Evolutionary conservation across 1,140 invertebrate genomes (phyloP).

Genomic region (Apis laboriosa): DNA sequence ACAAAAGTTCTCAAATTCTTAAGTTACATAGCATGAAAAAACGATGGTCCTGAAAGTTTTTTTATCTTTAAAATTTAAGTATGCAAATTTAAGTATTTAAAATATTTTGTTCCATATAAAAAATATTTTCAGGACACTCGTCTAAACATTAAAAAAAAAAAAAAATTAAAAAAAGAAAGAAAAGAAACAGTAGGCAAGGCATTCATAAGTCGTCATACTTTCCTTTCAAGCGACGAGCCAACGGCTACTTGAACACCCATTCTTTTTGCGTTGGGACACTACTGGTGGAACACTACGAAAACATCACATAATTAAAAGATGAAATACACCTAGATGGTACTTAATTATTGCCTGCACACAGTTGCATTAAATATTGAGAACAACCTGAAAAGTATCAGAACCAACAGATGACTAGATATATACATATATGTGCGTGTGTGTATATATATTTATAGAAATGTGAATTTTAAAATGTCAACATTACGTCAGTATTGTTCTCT

Average conservation of each 20-base stretch:
- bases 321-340: constrained; percentile 66
- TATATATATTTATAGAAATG: constrained; percentile 32
- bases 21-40: constrained; percentile 50
- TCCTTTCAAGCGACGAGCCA: constrained; percentile 79
- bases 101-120: constrained; percentile 19
- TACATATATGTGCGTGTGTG: not conserved
- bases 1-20: constrained; percentile 31
- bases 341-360: constrained; percentile 56
- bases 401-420: constrained; percentile 51
- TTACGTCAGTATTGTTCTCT: constrained; percentile 52
- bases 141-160: constrained; percentile 50
- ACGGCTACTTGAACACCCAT: constrained; percentile 78
- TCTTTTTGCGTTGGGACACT: constrained; percentile 78
- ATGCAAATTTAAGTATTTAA: not conserved
- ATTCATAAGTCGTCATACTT: constrained; percentile 79
- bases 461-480: constrained; percentile 45
- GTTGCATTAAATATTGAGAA: constrained; percentile 58
- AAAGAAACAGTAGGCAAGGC: constrained; percentile 58
- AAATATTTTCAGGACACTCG: constrained; percentile 63
- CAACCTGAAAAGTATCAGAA: constrained; percentile 48
- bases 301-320: constrained; percentile 68
- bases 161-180: constrained; percentile 34
- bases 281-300: constrained; percentile 73
- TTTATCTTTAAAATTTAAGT: constrained; percentile 12
- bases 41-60: constrained; percentile 66